Conservation (phyloP, 2,888 invertebrate genomes). For the Diadegma fenestrale region DNA sequence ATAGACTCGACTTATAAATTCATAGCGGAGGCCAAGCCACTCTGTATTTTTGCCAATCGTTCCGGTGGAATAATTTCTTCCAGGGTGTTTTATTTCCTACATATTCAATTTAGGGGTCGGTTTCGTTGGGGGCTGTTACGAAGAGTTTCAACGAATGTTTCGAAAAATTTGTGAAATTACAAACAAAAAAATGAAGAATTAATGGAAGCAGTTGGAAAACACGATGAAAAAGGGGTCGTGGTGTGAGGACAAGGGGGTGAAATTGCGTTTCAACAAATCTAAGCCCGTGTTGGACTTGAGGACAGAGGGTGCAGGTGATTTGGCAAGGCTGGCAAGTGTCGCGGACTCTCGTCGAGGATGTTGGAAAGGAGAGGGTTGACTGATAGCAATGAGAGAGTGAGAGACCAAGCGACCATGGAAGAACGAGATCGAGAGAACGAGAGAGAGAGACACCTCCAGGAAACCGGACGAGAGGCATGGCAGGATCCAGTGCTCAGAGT, state of each 20-base stretch:
- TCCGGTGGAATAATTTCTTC: conserved; percentile 45
- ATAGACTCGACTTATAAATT: conserved; percentile 66
- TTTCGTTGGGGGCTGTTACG: neutral
- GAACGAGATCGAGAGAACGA: conserved; percentile 11
- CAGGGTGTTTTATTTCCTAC: neutral
- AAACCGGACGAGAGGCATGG: conserved; percentile 71
- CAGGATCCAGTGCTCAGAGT: conserved; percentile 77
- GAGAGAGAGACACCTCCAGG: conserved; percentile 51
- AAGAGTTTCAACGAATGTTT: neutral
- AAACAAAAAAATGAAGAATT: conserved; percentile 33
- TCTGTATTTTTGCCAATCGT: conserved; percentile 58
- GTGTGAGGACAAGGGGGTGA: conserved; percentile 32
- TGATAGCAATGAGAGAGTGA: conserved; percentile 26
- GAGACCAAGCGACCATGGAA: neutral
- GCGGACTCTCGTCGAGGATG: conserved; percentile 69
- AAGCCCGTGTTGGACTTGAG: conserved; percentile 65
- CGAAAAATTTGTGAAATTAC: conserved; percentile 26
- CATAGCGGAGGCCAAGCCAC: conserved; percentile 51
- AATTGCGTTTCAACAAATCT: conserved; percentile 69
- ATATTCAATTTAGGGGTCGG: neutral
- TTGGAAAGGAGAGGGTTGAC: conserved; percentile 44
- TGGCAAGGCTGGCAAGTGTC: conserved; percentile 69
- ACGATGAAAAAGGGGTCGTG: neutral
- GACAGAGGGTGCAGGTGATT: conserved; percentile 57
- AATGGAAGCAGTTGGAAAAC: conserved; percentile 38